Evolutionary conservation across 2,113 vertebrate genomes (phyloP).

Genomic region (Rattus norvegicus): DNA sequence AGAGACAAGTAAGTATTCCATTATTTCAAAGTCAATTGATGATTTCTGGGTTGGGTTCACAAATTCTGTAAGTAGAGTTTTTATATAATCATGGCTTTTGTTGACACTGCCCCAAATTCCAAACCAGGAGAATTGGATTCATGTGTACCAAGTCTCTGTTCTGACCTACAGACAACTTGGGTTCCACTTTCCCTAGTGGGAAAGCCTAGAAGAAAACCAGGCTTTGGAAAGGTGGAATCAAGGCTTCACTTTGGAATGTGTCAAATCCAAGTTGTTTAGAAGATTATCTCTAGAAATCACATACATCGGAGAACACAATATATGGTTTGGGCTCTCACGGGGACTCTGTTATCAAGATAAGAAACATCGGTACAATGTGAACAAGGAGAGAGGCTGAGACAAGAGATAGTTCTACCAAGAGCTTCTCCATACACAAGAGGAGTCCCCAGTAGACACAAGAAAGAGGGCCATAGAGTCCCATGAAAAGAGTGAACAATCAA

Average conservation of each 20-base stretch:
- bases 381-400: not conserved
- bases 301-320: not conserved
- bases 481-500: not conserved
- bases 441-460: not conserved
- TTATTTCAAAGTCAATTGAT: not conserved
- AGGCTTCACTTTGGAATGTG: not conserved
- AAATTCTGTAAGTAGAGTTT: not conserved
- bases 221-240: not conserved
- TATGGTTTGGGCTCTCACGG: not conserved
- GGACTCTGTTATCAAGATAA: not conserved
- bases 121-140: not conserved
- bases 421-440: not conserved
- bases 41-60: not conserved
- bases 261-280: not conserved
- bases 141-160: not conserved
- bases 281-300: not conserved
- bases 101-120: not conserved
- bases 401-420: not conserved
- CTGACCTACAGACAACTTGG: not conserved
- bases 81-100: not conserved
- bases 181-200: not conserved
- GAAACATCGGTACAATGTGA: not conserved
- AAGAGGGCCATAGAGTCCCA: not conserved
- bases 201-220: not conserved
- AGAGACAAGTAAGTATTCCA: constrained; percentile 90